Conservation (phyloP, 2,113 vertebrate genomes). For the Paramormyrops kingsleyae region DNA sequence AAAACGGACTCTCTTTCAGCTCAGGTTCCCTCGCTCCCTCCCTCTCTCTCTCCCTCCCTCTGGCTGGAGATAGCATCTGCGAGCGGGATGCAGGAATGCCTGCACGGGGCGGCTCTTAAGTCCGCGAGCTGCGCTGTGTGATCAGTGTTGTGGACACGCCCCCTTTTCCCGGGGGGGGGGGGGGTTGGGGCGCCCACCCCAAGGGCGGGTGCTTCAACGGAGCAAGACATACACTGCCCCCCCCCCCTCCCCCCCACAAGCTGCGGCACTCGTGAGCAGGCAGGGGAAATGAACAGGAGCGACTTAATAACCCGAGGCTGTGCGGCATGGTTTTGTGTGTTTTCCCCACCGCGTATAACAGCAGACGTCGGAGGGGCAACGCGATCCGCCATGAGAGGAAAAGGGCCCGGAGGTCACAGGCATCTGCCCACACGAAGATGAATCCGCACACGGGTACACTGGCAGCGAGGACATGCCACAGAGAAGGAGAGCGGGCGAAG, state of each 20-base stretch:
- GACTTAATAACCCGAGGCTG: background rate
- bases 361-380: background rate
- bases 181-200: background rate
- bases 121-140: background rate
- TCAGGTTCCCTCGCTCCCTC: background rate
- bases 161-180: background rate
- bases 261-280: background rate
- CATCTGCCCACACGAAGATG: background rate
- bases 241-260: background rate
- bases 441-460: background rate
- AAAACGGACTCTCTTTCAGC: background rate
- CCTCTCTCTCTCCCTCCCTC: background rate
- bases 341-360: background rate
- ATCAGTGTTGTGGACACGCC: background rate
- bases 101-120: background rate
- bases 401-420: background rate
- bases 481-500: background rate
- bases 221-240: background rate
- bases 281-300: background rate
- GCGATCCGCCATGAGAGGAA: background rate
- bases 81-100: constrained; percentile 13
- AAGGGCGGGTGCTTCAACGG: background rate
- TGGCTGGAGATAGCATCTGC: background rate
- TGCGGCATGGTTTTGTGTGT: background rate
- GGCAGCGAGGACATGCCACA: background rate